phyloP scores from a whole-genome alignment of 1,140 invertebrate species.

The Galleria mellonella region DNA sequence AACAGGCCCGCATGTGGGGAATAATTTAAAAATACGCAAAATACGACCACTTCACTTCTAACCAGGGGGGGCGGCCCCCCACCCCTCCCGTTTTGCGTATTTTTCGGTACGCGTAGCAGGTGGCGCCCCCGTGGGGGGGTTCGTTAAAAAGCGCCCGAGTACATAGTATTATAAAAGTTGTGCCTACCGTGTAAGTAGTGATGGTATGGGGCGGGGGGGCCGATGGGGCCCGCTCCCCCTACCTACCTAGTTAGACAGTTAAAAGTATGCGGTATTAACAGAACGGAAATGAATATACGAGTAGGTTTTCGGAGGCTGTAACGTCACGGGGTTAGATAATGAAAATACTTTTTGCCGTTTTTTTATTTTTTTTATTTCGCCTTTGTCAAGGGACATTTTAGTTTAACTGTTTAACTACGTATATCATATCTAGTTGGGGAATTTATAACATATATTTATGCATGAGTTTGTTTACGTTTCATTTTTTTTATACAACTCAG shows the following conservation, averaged over 20 bases:
- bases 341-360: slow-evolving; percentile 46
- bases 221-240: slow-evolving; percentile 18
- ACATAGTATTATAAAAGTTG: slow-evolving; percentile 73
- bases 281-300: slow-evolving; percentile 72
- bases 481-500: too few species aligned
- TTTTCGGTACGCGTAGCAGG: slow-evolving; percentile 49
- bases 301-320: slow-evolving; percentile 60
- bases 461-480: too few species aligned
- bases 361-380: slow-evolving; percentile 42
- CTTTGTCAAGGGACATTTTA: slow-evolving; percentile 17
- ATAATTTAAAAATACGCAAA: slow-evolving; percentile 58
- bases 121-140: slow-evolving; percentile 48
- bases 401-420: neutral
- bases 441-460: too few species aligned
- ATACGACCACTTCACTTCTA: slow-evolving; percentile 27
- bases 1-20: slow-evolving; percentile 44
- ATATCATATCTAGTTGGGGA: too few species aligned
- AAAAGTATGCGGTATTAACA: slow-evolving; percentile 73
- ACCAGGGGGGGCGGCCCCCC: slow-evolving; percentile 32
- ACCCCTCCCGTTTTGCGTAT: slow-evolving; percentile 28
- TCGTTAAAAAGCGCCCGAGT: slow-evolving; percentile 67
- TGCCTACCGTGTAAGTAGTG: slow-evolving; percentile 71
- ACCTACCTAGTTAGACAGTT: slow-evolving; percentile 44
- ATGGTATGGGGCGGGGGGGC: slow-evolving; percentile 25
- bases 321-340: slow-evolving; percentile 58